These are phyloP conservation scores for Pica pica DNA, from an alignment of 2,113 vertebrate species.

Conservation along the genomic window DNA sequence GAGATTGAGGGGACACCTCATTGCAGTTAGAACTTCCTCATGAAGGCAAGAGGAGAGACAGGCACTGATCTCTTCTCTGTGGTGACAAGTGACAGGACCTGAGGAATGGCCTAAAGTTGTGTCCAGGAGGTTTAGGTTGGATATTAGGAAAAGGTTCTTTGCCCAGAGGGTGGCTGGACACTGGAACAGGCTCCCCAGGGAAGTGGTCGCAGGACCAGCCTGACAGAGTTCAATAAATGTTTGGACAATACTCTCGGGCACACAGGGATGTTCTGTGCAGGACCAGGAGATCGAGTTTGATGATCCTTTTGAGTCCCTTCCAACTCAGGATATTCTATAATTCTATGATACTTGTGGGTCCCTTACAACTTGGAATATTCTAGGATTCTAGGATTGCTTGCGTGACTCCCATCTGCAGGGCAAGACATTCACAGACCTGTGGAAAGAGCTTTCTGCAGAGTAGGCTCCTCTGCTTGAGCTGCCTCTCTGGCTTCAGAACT, in stretches of 20 bases:
- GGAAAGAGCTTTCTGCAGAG: neutral
- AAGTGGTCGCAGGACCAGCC: neutral
- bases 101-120: neutral
- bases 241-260: neutral
- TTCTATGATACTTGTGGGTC: neutral
- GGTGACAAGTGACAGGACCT: neutral
- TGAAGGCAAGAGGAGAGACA: neutral
- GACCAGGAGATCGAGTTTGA: neutral
- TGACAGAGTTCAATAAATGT: neutral
- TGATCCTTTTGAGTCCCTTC: neutral
- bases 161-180: accelerated
- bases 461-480: neutral
- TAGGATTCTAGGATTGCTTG: neutral
- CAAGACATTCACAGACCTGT: neutral
- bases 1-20: neutral
- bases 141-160: neutral
- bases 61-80: neutral
- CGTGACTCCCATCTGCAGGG: neutral
- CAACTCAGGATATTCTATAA: neutral
- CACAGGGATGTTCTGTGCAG: neutral
- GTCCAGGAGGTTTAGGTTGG: neutral
- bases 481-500: neutral
- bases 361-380: neutral
- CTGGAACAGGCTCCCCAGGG: neutral
- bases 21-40: accelerated